Evolutionary conservation across 2,888 invertebrate genomes (phyloP), one percentile per base, ranked within the genome.

Genomic region (Norana najaformis): DNA sequence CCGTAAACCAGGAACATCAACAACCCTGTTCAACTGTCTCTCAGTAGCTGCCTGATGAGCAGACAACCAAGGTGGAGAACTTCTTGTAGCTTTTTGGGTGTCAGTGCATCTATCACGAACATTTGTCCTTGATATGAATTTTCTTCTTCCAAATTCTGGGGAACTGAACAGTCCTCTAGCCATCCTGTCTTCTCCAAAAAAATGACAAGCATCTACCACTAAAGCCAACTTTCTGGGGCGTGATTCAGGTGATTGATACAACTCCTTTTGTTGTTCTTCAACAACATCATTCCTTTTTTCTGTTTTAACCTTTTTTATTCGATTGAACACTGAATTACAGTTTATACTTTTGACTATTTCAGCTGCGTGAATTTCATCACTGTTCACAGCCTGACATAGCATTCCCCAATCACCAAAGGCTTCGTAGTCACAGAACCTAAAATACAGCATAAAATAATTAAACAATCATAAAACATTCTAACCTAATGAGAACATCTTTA

Each of bases 81-180:
- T 13, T 69, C n/a, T 30, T n/a, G 69, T 6, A 30, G 69, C 69
- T n/a, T 69, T 69, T n/a, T 1, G 11, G n/a, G 8, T 8, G 8
- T 69, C 69, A 69, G 0, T n/a, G 69, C 69, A n/a, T 8, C 11
- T n/a, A n/a, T n/a, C n/a, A 6, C n/a, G 30, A n/a, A 0, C n/a
- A 69, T 13, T n/a, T n/a, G n/a, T 69, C 69, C 3, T n/a, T 5
- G 69, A 69, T n/a, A n/a, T 8, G n/a, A 69, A 69, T 8, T 69
- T 69, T n/a, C 30, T 69, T 30, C 11, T 69, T 30, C 69, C 69
- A 69, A 69, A 69, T n/a, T 30, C n/a, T 69, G 69, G 69, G 30
- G 69, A 69, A 69, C 69, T n/a, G n/a, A 69, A 69, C n/a, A 69
- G 69, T 69, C n/a, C 69, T 69, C 69, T 69, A n/a, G 69, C 16